Conservation (phyloP, 2,113 vertebrate species). For the Pangasianodon hypophthalmus region DNA sequence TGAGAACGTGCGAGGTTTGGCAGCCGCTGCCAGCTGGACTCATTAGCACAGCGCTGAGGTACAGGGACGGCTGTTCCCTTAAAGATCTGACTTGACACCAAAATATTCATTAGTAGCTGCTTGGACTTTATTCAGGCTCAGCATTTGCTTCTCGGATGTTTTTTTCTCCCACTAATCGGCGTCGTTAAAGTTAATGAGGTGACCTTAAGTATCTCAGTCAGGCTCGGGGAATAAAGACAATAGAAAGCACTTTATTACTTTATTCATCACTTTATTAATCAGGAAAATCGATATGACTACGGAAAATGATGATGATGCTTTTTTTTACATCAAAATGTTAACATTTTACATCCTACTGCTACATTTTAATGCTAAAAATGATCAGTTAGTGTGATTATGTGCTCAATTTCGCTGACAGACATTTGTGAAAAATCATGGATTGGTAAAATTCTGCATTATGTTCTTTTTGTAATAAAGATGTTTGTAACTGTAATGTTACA, state of each 20-base stretch:
- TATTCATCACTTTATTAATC: neutral
- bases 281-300: neutral
- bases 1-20: neutral
- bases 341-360: neutral
- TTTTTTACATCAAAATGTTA: neutral
- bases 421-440: too few relatives aligned
- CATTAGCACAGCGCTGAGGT: slow-evolving; percentile 13
- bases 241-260: neutral
- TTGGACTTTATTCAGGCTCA: neutral
- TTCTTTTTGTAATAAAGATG: too few relatives aligned
- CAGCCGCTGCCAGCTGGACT: slow-evolving; percentile 31
- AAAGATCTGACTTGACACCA: neutral
- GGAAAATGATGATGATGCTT: neutral
- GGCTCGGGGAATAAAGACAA: neutral
- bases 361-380: neutral
- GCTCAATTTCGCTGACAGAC: too few relatives aligned
- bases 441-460: too few relatives aligned
- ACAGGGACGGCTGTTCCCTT: slow-evolving; percentile 4
- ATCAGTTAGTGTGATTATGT: neutral
- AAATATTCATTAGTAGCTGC: neutral
- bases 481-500: too few relatives aligned
- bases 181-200: neutral
- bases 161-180: neutral
- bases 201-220: neutral
- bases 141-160: neutral